Evolutionary conservation across 2,797 vertebrate species (phyloP), one percentile per base, ranked within the genome.

Genomic region (Pseudochromis fuscus): DNA sequence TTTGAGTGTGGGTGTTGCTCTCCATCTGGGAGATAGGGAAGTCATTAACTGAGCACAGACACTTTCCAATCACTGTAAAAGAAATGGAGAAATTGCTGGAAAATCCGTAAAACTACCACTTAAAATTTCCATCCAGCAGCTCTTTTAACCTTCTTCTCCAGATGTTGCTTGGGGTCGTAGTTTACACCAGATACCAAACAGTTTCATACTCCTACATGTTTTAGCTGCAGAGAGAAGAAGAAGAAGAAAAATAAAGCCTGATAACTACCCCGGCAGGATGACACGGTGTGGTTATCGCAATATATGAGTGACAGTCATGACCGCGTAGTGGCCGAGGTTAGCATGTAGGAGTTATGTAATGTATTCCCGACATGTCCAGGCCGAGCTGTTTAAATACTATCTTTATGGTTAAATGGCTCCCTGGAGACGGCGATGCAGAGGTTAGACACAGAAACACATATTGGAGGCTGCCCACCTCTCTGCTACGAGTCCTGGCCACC

Each of bases 21-120:
- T 87, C 84, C 82, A 88, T 89, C 84, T 85, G 82, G 79, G 82
- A 83, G 84, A 82, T 75, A 81, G 83, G 81, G 66, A 92, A 90
- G 85, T 88, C 78, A 86, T 89, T 91, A 88, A 80, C 58, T 27
- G 65, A 87, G 82, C 79, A 52, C 52, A 87, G 79, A 31, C 72
- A 71, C 61, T 83, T 74, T 81, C 82, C 83, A 83, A 83, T 92
- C 70, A 86, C 75, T 81, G 81, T 87, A 83, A 84, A 87, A 78
- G 74, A 86, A 88, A 87, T 86, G 70, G 77, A 72, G 67, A 84
- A 92, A 90, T 91, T 83, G 81, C 75, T 81, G 79, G 75, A 92
- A 92, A 92, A 86, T 72, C 77, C 77, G 85, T 75, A 77, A 82
- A 79, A 87, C 79, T 66, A 28, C 42, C 66, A 67, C 64, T 79